Evolutionary conservation across 2,888 invertebrate species (phyloP).

Genomic region (Cosmorhoe ocellata): DNA sequence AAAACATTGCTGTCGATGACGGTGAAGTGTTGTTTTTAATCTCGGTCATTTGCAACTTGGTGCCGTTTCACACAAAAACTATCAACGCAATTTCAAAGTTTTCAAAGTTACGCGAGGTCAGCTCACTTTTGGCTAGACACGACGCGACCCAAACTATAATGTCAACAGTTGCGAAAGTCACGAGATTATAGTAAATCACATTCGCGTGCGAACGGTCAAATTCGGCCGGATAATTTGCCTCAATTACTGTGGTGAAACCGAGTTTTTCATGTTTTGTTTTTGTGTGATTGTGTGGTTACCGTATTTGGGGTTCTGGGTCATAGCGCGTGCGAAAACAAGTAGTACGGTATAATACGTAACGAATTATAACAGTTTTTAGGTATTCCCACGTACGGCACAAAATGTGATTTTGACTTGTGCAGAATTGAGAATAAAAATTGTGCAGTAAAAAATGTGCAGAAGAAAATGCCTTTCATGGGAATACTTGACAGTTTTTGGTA

Average conservation of each 20-base stretch:
- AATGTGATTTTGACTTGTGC: too few relatives aligned
- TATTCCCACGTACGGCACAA: too few relatives aligned
- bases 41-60: constrained; percentile 32
- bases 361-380: constrained; percentile 3
- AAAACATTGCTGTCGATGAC: too few relatives aligned
- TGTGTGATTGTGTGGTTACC: constrained; percentile 45
- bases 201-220: constrained; percentile 58
- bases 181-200: constrained; percentile 65
- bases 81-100: constrained; percentile 28
- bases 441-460: too few relatives aligned
- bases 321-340: constrained; percentile 45
- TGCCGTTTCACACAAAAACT: constrained; percentile 37
- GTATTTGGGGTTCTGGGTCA: constrained; percentile 48
- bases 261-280: constrained; percentile 48
- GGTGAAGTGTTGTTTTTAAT: constrained; percentile 29
- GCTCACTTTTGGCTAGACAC: constrained; percentile 71
- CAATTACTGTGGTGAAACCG: constrained; percentile 58
- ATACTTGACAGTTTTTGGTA: neutral
- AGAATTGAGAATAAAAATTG: too few relatives aligned
- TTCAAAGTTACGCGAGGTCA: constrained; percentile 59
- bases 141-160: constrained; percentile 58
- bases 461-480: too few relatives aligned
- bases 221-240: constrained; percentile 55
- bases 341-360: constrained; percentile 25
- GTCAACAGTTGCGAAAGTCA: constrained; percentile 75